Percentiles rank a stretch among this genome's conserved stretches.
Evolutionary conservation across 37 sponge, comb jelly and placozoan species (phyloP).

Genomic region (Ianthella basta): DNA sequence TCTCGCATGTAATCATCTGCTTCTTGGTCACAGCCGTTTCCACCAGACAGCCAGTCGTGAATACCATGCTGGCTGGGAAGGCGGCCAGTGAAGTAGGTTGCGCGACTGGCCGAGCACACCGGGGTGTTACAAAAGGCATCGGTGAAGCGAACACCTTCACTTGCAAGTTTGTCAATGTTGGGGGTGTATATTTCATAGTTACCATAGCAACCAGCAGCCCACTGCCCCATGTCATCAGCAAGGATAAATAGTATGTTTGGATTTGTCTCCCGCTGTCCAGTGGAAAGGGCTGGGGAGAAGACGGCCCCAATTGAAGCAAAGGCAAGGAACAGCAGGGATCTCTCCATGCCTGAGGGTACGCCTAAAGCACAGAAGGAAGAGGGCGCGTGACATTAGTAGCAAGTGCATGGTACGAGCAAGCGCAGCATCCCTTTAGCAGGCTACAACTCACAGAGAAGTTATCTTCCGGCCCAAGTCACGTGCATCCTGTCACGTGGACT

Average conservation of each 20-base stretch:
- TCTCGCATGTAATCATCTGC: slow-evolving; percentile 52
- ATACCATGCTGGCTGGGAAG: slow-evolving; percentile 74
- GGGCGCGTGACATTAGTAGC: background rate
- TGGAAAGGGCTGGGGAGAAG: background rate
- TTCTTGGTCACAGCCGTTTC: slow-evolving; percentile 63
- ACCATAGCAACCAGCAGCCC: slow-evolving; percentile 72
- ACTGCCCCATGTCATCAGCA: slow-evolving; percentile 70
- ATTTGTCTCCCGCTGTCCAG: background rate
- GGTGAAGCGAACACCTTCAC: slow-evolving; percentile 65
- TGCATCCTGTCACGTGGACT: too few species aligned
- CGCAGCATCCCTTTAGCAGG: too few species aligned
- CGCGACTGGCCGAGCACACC: slow-evolving; percentile 75
- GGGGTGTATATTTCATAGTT: slow-evolving; percentile 68
- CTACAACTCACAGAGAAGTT: too few species aligned
- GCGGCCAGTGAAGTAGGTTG: slow-evolving; percentile 67
- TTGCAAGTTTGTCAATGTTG: slow-evolving; percentile 72
- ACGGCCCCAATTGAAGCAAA: too few species aligned
- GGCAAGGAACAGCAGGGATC: background rate
- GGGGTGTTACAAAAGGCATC: slow-evolving; percentile 82
- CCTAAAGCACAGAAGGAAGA: background rate
- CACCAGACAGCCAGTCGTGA: slow-evolving; percentile 73
- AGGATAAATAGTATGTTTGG: slow-evolving; percentile 64
- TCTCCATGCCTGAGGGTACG: background rate
- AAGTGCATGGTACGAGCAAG: background rate
- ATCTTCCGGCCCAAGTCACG: too few species aligned